phyloP scores from a whole-genome alignment of 2,888 invertebrate genomes.

The Eupeodes luniger region DNA sequence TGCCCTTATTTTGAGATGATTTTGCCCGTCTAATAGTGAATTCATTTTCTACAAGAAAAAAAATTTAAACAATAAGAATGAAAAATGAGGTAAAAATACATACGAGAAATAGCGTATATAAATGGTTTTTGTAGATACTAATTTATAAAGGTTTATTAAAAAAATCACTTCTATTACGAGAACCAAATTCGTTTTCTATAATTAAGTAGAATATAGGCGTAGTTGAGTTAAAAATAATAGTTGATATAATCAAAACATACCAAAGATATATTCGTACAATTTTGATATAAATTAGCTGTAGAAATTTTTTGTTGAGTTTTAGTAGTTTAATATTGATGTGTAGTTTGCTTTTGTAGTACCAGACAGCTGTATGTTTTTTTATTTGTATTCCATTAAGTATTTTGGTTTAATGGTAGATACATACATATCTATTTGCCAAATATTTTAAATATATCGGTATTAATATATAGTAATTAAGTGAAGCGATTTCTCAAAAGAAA shows the following conservation, averaged over 20 bases:
- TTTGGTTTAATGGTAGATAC: conserved; percentile 20
- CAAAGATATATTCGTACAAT: conserved; percentile 6
- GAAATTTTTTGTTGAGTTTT: background rate
- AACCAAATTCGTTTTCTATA: background rate
- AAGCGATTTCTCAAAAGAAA: conserved; percentile 6
- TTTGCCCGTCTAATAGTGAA: background rate
- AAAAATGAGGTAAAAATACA: conserved; percentile 28
- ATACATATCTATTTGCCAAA: conserved; percentile 5
- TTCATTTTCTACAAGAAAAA: background rate
- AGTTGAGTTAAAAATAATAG: conserved; percentile 12
- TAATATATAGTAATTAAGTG: conserved; percentile 26
- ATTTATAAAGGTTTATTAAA: background rate
- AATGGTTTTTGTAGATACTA: conserved; percentile 1
- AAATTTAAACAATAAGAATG: background rate
- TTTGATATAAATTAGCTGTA: conserved; percentile 4
- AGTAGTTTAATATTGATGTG: conserved; percentile 25
- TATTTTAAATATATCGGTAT: conserved; percentile 14
- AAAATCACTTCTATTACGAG: background rate
- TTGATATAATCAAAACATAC: conserved; percentile 9
- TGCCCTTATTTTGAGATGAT: background rate
- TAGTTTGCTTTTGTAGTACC: conserved; percentile 36
- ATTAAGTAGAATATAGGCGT: conserved; percentile 18
- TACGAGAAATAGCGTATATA: background rate
- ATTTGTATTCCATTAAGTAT: conserved; percentile 3
- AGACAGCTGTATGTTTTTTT: conserved; percentile 41